phyloP scores from a whole-genome alignment of 2,113 vertebrate species.

The Oreochromis niloticus region DNA sequence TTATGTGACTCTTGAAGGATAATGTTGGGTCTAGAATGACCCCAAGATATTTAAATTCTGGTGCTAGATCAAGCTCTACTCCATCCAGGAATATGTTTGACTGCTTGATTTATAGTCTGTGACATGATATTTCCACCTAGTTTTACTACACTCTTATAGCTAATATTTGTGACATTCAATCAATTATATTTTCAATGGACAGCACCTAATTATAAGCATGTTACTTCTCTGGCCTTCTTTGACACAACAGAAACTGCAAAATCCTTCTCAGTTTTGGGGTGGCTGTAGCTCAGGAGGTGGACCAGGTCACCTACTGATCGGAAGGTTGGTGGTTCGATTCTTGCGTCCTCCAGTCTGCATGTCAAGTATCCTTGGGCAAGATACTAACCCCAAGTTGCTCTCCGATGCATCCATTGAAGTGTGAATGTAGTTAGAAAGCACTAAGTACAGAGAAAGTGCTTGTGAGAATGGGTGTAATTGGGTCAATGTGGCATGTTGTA shows the following conservation, averaged over 20 bases:
- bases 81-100: too few relatives aligned
- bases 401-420: not conserved
- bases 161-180: not conserved
- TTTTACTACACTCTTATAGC: not conserved
- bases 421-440: not conserved
- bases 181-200: not conserved
- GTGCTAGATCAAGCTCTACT: too few relatives aligned
- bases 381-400: not conserved
- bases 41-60: too few relatives aligned
- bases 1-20: too few relatives aligned
- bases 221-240: not conserved
- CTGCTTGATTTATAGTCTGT: not conserved
- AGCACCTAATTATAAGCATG: not conserved
- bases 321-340: not conserved
- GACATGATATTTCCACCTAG: not conserved
- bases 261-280: not conserved
- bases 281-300: not conserved
- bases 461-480: not conserved
- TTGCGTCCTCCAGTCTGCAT: not conserved
- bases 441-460: not conserved
- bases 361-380: not conserved
- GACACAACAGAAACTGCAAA: not conserved
- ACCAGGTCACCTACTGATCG: not conserved
- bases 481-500: not conserved
- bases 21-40: too few relatives aligned